phyloP scores from a whole-genome alignment of 2,888 invertebrate genomes.

The Drosophila pseudotakahashii region DNA sequence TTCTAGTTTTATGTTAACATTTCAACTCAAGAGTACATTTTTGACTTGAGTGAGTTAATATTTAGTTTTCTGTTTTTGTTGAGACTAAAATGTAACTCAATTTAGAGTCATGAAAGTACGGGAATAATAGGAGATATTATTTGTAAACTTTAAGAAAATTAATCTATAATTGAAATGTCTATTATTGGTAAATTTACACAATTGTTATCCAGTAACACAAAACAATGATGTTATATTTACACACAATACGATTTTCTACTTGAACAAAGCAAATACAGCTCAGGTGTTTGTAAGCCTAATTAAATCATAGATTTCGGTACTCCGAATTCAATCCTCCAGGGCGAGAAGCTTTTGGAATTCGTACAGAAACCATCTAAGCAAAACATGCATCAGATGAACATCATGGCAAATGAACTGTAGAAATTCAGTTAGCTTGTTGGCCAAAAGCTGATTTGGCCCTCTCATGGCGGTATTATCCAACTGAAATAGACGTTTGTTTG shows the following conservation, averaged over 20 bases:
- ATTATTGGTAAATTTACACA: no score
- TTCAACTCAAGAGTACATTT: background rate
- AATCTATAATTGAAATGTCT: no score
- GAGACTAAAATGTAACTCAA: background rate
- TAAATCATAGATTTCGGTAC: no score
- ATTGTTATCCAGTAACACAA: background rate
- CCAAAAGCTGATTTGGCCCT: slow-evolving; percentile 41
- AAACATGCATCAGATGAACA: slow-evolving; percentile 29
- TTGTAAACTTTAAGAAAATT: no score
- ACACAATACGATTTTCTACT: background rate
- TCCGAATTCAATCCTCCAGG: background rate
- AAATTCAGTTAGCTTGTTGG: slow-evolving; percentile 35
- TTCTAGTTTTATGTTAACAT: background rate
- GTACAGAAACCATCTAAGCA: background rate
- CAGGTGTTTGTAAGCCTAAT: background rate
- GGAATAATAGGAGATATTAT: background rate
- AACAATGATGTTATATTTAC: background rate
- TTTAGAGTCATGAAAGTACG: background rate
- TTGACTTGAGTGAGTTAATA: background rate
- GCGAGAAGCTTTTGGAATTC: background rate
- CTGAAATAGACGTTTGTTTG: background rate
- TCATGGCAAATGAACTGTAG: slow-evolving; percentile 45
- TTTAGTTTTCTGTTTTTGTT: background rate
- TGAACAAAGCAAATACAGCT: background rate
- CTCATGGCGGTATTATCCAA: background rate